Evolutionary conservation across 2,888 invertebrate genomes (phyloP), one percentile per base, ranked within the genome.

Genomic region (Pomacea canaliculata): DNA sequence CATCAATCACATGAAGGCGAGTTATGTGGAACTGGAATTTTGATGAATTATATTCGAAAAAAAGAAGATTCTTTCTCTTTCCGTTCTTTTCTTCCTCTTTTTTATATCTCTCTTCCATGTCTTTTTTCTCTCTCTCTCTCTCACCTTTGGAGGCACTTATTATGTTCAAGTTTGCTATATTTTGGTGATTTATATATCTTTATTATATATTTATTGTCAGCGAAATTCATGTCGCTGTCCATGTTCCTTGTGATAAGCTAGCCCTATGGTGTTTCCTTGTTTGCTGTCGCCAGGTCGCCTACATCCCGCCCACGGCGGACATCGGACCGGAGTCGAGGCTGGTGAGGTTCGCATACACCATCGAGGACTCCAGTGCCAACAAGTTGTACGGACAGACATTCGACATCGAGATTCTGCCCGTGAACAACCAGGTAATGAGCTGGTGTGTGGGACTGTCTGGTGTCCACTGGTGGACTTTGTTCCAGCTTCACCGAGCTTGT

Each of bases 261-360:
- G 51, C 51, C 51, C 13, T 23, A 23, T 23, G 23, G 23, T 23
- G 23, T 56, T 10, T 56, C 51, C 16, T 10, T 46, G 19, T 68
- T 13, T 46, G 9, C 68, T 68, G 37, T 68, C 1, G 5, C 13
- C 69, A 74, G 74, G 74, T 91, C 8, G 90, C 87, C 19, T 91
- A 90, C 80, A 86, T 91, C 81, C 91, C 91, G 1, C 90, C 91
- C 0, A 65, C 81, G 63, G 79, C 81, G 23, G 91, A 91, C 76
- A 89, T 90, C 16, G 91, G 91, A 9, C 87, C 90, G 0, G 85
- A 86, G 71, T 83, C 87, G 1, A 78, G 86, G 46, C 80, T 86
- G 23, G 86, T 88, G 16, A 76, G 87, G n/a, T 84, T 90, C 80
- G 85, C 87, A 7, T 90, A 88, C 82, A 87, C 88, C 49, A 89